phyloP scores from a whole-genome alignment of 2,888 invertebrate species.

The Andricus quercusramuli region DNA sequence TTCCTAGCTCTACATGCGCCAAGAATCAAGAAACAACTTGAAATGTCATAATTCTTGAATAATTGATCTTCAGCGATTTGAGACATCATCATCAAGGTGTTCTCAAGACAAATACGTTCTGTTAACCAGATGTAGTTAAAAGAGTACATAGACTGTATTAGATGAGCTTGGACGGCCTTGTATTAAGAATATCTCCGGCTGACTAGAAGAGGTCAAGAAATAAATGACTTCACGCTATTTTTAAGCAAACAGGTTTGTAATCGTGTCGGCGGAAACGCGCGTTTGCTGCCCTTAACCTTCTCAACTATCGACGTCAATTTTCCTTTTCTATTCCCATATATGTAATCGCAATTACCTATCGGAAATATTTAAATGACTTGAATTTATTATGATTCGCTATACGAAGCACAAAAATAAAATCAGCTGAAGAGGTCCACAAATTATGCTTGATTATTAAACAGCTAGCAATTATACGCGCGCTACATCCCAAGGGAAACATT shows the following conservation, averaged over 20 bases:
- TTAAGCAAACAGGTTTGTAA: slow-evolving; percentile 35
- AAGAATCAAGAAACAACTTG: slow-evolving; percentile 19
- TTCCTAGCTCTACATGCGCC: not conserved
- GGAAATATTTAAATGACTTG: not conserved
- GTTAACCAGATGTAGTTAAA: slow-evolving; percentile 2
- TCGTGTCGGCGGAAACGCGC: slow-evolving; percentile 24
- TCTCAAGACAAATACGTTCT: slow-evolving; percentile 13
- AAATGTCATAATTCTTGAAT: slow-evolving; percentile 28
- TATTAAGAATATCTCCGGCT: slow-evolving; percentile 39
- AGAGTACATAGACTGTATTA: slow-evolving; percentile 8
- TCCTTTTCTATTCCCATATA: not conserved
- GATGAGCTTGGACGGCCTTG: slow-evolving; percentile 40
- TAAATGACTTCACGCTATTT: slow-evolving; percentile 44
- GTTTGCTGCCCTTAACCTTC: slow-evolving; percentile 39
- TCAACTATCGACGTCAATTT: slow-evolving; percentile 10
- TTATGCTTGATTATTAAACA: not conserved
- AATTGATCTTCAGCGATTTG: slow-evolving; percentile 1
- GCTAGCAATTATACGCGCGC: too few relatives aligned
- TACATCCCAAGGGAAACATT: too few relatives aligned
- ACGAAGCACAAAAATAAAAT: not conserved
- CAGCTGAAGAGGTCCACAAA: not conserved
- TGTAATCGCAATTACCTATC: not conserved
- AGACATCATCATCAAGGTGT: slow-evolving; percentile 29
- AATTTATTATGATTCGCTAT: not conserved
- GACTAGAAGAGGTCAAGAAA: slow-evolving; percentile 44